These are phyloP conservation scores for Cephalopholis sonnerati DNA, from an alignment of 2,113 vertebrate genomes.

Conservation along the genomic window DNA sequence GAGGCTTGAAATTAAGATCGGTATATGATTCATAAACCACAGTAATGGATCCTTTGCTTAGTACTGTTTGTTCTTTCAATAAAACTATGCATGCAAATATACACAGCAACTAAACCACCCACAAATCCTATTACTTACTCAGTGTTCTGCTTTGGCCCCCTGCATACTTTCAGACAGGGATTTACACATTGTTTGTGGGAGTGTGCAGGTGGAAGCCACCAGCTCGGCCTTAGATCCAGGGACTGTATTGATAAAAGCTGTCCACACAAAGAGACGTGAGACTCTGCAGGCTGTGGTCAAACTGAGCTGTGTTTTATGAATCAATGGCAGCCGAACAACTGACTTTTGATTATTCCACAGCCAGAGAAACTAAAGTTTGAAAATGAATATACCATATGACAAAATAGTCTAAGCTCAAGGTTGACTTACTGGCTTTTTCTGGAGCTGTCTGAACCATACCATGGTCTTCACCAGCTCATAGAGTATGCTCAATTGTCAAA, in stretches of 20 bases:
- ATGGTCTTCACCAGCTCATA: not conserved
- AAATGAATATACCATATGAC: not conserved
- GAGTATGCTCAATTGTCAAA: not conserved
- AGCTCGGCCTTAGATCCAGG: slow-evolving; percentile 14
- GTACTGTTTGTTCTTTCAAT: slow-evolving; percentile 62
- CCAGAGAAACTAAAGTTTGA: not conserved
- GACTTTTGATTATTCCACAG: not conserved
- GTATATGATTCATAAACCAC: slow-evolving; percentile 69
- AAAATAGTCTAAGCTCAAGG: not conserved
- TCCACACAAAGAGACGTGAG: slow-evolving; percentile 27
- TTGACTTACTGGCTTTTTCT: not conserved
- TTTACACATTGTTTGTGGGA: slow-evolving; percentile 44
- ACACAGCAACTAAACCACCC: slow-evolving; percentile 41
- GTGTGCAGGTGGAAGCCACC: slow-evolving; percentile 41
- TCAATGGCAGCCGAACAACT: slow-evolving; percentile 11
- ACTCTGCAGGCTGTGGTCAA: slow-evolving; percentile 32
- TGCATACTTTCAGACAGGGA: slow-evolving; percentile 8
- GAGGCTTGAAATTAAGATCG: slow-evolving; percentile 62
- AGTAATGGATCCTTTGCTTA: slow-evolving; percentile 43
- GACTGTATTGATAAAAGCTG: slow-evolving; percentile 27
- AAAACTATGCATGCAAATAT: slow-evolving; percentile 48
- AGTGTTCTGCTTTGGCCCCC: slow-evolving; percentile 26
- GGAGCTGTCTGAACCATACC: not conserved
- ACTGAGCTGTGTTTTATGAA: slow-evolving; percentile 17
- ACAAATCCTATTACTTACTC: slow-evolving; percentile 46